Percentiles rank a stretch among this genome's conserved stretches.
Evolutionary conservation across 2,888 invertebrate species (phyloP).

Genomic region (Eutolmus rufibarbis): DNA sequence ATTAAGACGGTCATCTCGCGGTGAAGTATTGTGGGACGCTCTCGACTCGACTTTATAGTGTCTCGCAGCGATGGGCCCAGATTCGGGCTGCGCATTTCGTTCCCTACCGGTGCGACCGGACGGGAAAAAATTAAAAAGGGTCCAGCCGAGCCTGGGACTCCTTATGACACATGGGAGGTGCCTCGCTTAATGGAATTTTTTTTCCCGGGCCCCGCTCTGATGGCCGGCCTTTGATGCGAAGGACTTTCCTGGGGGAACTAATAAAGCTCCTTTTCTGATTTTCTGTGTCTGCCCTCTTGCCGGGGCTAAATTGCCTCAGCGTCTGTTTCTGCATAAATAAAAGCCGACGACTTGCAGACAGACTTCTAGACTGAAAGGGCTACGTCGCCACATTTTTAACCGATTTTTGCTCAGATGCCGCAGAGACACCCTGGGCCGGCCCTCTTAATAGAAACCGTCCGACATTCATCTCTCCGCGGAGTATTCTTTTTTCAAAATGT

Average conservation of each 20-base stretch:
- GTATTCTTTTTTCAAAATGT: neutral
- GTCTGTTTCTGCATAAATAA: conserved; percentile 4
- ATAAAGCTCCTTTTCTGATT: conserved; percentile 32
- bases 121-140: conserved; percentile 27
- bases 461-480: neutral
- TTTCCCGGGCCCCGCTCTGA: neutral
- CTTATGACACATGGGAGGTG: conserved; percentile 53
- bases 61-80: conserved; percentile 15
- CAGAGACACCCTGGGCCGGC: neutral
- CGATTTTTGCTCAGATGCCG: neutral
- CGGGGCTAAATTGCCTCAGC: neutral
- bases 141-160: conserved; percentile 26
- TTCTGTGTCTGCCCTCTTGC: neutral
- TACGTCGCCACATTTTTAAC: neutral
- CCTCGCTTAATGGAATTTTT: conserved; percentile 53
- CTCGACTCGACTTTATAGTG: conserved; percentile 34
- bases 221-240: conserved; percentile 6
- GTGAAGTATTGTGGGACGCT: conserved; percentile 34
- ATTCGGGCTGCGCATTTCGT: neutral
- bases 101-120: conserved; percentile 22
- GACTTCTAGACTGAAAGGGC: neutral
- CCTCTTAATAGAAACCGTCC: neutral
- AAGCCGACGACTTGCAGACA: neutral
- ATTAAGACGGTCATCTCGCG: conserved; percentile 39
- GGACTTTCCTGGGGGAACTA: neutral